A percentile compares a stretch with the other conserved stretches of the same genome.
These are phyloP conservation scores for Pseudochaenichthys georgianus DNA, from an alignment of 2,797 vertebrate genomes.

Conservation along the genomic window DNA sequence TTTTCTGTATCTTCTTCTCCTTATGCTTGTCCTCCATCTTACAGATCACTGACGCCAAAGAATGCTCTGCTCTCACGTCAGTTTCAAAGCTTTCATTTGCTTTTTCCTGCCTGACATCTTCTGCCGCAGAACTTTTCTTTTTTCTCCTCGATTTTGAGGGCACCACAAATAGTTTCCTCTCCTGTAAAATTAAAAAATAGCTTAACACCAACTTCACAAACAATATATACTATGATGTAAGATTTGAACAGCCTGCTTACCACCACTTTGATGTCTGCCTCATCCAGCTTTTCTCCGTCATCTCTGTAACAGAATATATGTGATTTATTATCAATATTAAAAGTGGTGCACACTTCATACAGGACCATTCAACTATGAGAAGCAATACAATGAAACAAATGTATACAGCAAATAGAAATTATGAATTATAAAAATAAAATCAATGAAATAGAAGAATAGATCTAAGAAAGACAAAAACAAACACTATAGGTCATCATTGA, in stretches of 20 bases:
- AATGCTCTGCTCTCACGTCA: background rate
- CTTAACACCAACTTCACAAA: background rate
- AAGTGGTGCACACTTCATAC: background rate
- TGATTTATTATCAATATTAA: background rate
- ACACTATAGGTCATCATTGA: background rate
- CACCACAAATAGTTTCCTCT: slow-evolving; percentile 46
- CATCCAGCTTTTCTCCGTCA: slow-evolving; percentile 42
- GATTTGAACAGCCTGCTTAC: slow-evolving; percentile 59
- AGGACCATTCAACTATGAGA: background rate
- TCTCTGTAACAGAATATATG: slow-evolving; percentile 54
- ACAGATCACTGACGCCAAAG: background rate
- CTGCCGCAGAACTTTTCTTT: background rate
- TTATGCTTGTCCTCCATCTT: background rate
- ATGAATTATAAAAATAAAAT: background rate
- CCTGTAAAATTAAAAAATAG: slow-evolving; percentile 48
- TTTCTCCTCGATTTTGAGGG: slow-evolving; percentile 40
- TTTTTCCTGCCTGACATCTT: background rate
- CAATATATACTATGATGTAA: background rate
- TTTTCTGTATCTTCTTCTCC: slow-evolving; percentile 14
- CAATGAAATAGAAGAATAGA: background rate
- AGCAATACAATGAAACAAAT: background rate
- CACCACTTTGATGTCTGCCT: slow-evolving; percentile 77
- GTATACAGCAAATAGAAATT: background rate
- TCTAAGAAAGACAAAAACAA: background rate
- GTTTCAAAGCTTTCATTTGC: background rate